phyloP scores from a whole-genome alignment of 2,888 invertebrate genomes.

The Tipula confusa region DNA sequence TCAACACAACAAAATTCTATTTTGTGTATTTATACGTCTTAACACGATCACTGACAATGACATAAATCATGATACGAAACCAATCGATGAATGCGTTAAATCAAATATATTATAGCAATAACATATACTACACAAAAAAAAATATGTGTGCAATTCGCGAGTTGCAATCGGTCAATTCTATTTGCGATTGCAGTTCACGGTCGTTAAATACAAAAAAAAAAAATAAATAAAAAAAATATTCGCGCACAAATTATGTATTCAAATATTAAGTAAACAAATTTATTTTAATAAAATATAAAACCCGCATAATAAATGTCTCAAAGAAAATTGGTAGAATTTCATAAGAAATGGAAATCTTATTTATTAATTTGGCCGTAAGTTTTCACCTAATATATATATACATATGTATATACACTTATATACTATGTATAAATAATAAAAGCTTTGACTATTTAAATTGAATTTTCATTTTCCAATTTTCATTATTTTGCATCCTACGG shows the following conservation, averaged over 20 bases:
- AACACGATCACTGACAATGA: neutral
- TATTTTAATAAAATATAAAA: neutral
- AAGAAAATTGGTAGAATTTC: neutral
- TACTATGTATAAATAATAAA: neutral
- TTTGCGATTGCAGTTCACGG: neutral
- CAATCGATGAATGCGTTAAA: neutral
- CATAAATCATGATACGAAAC: neutral
- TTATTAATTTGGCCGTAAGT: neutral
- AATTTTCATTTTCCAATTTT: neutral
- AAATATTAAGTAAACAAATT: neutral
- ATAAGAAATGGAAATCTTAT: neutral
- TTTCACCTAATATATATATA: neutral
- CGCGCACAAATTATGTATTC: neutral
- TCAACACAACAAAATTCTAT: neutral
- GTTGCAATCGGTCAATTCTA: conserved; percentile 7
- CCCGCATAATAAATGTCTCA: neutral
- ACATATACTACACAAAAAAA: neutral
- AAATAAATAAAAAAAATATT: neutral
- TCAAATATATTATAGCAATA: neutral
- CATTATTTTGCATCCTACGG: neutral
- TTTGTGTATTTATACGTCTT: neutral
- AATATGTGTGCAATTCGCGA: neutral
- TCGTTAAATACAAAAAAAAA: neutral
- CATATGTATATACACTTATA: neutral
- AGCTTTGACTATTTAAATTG: neutral